Evolutionary conservation across 2,797 vertebrate genomes (phyloP), one percentile per base, ranked within the genome.

Genomic region (Brachyalestes nurse): DNA sequence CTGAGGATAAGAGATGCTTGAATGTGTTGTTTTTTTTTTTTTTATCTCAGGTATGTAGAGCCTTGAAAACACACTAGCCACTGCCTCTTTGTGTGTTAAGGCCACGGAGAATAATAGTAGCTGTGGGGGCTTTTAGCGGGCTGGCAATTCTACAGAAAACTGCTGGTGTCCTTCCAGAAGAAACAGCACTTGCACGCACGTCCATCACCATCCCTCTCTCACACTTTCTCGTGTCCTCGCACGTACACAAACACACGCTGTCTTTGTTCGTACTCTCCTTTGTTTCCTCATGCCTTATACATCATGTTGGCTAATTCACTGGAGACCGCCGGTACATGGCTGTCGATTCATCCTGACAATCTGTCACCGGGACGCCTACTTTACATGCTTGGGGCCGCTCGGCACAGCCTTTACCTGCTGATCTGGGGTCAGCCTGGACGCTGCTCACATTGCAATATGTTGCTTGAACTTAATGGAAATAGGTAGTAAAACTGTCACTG

Each of bases 141-240:
- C 75, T 93, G 92, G 88, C 87, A 81, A 75, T 79, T 45, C 77
- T 89, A 89, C 91, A 93, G 86, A 65, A 75, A 88, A 87, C 79
- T 88, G 87, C 86, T 88, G 86, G 89, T 61, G 85, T 62, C 81
- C 89, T 84, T 91, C 90, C 92, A 92, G 47, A 81, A 87, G 85
- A 89, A 88, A 90, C 78, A 86, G 84, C 86, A 84, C 90, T 60
- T 75, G 86, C 47, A 47, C 57, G 34, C 34, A 49, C 69, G 28
- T 71, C 79, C 17, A 16, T 75, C 65, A 64, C 45, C 55, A 40
- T 42, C 13, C 10, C 60, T 49, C 49, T 53, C 16, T 66, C 79
- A 28, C 17, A 14, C 42, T 58, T 21, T 28, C 60, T 64, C 21
- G 16, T 8, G 34, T 65, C 34, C 10, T 6, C 40, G 28, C 45